phyloP scores from a whole-genome alignment of 2,797 vertebrate genomes.

The Acridotheres tristis region DNA sequence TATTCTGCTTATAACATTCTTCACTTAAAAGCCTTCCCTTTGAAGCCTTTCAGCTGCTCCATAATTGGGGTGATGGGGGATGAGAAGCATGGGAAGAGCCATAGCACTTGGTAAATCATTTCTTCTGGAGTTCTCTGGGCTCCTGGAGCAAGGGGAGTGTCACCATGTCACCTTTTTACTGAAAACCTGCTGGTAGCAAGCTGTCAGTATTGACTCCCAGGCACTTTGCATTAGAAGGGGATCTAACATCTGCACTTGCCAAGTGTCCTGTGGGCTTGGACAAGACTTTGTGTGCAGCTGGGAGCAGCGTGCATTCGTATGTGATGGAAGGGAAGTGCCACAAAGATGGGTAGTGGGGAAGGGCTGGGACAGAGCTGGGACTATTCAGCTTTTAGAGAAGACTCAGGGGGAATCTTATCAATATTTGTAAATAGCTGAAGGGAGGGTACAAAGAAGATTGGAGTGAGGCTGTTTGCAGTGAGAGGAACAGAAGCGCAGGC shows the following conservation, averaged over 20 bases:
- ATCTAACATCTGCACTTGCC: neutral
- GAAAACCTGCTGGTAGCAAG: neutral
- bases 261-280: neutral
- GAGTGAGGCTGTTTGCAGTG: neutral
- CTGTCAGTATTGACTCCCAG: neutral
- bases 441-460: neutral
- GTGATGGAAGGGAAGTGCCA: neutral
- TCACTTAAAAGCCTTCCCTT: neutral
- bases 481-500: neutral
- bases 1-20: neutral
- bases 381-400: neutral
- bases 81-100: neutral
- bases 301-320: neutral
- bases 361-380: neutral
- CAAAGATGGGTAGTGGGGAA: neutral
- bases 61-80: neutral
- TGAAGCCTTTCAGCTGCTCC: neutral
- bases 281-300: neutral
- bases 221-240: rapidly evolving
- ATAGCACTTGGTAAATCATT: neutral
- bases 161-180: neutral
- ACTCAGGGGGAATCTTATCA: neutral
- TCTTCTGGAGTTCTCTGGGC: neutral
- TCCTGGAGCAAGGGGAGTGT: neutral
- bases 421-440: neutral